Evolutionary conservation across 2,797 vertebrate species (phyloP).

Genomic region (Cyprinodon diabolis): DNA sequence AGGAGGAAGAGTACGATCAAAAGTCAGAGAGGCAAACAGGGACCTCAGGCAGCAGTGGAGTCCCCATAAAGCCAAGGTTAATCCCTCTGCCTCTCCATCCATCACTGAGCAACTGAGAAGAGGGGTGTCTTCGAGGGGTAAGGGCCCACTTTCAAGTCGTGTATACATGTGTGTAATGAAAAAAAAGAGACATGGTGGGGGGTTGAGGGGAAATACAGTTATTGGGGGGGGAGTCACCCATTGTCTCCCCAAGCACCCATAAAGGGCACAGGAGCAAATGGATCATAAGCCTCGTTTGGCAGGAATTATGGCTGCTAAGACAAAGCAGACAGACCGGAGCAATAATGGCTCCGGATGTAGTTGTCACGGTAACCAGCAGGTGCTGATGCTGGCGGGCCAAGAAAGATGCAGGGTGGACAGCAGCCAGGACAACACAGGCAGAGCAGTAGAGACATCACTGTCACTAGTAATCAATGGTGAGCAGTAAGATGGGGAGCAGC

Average conservation of each 20-base stretch:
- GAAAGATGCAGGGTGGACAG: constrained; percentile 34
- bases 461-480: constrained; percentile 44
- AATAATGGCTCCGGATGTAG: constrained; percentile 44
- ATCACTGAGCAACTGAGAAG: constrained; percentile 73
- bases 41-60: constrained; percentile 67
- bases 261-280: constrained; percentile 80
- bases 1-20: constrained; percentile 29
- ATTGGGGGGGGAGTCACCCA: constrained; percentile 65
- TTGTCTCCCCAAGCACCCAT: constrained; percentile 85
- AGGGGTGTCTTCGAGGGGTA: constrained; percentile 5
- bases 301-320: constrained; percentile 70
- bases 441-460: constrained; percentile 54
- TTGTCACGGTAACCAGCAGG: constrained; percentile 59
- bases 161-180: constrained; percentile 47
- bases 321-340: constrained; percentile 36
- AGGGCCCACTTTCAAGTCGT: constrained; percentile 54
- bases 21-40: constrained; percentile 56
- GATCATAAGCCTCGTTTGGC: constrained; percentile 75
- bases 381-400: constrained; percentile 39
- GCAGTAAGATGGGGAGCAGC: constrained; percentile 1
- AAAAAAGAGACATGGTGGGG: constrained; percentile 24
- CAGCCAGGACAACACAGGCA: constrained; percentile 29
- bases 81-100: constrained; percentile 76
- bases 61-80: constrained; percentile 89
- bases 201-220: constrained; percentile 62